Percentiles rank a stretch among this genome's conserved stretches.
These are phyloP conservation scores for Coelopa frigida DNA, from an alignment of 1,140 invertebrate species.

Conservation along the genomic window DNA sequence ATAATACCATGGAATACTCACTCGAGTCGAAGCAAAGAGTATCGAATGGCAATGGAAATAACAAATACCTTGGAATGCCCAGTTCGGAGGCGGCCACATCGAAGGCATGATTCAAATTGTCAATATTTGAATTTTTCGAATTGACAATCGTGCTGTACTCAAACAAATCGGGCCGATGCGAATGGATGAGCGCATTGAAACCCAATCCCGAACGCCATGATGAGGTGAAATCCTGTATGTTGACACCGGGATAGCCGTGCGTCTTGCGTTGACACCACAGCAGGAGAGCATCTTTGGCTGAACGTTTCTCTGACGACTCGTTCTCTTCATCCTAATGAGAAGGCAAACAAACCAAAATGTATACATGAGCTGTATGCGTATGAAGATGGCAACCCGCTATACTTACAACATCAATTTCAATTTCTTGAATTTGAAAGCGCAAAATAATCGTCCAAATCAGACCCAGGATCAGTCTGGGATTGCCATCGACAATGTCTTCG, in stretches of 20 bases:
- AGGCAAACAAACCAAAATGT: neutral
- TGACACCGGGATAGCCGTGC: conserved; percentile 81
- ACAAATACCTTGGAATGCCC: conserved; percentile 63
- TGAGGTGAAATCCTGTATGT: conserved; percentile 73
- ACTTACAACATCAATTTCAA: conserved; percentile 92
- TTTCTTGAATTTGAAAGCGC: conserved; percentile 96
- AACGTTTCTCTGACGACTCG: conserved; percentile 96
- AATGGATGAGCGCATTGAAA: conserved; percentile 95
- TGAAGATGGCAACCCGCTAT: neutral
- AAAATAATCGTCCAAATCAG: conserved; percentile 98
- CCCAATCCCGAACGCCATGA: conserved; percentile 94
- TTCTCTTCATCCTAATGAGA: conserved; percentile 82
- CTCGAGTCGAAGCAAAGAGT: neutral
- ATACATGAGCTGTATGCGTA: neutral
- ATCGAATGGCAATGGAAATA: neutral
- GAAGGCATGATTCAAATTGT: conserved; percentile 93
- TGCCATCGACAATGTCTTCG: conserved; percentile 98
- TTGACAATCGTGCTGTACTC: conserved; percentile 71
- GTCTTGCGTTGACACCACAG: conserved; percentile 99
- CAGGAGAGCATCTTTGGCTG: conserved; percentile 95
- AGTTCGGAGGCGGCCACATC: conserved; percentile 86
- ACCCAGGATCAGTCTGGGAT: conserved; percentile 90
- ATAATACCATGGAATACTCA: too few relatives aligned
- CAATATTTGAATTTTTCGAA: conserved; percentile 63
- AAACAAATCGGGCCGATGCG: conserved; percentile 89